Evolutionary conservation across 2,113 vertebrate genomes (phyloP).

Genomic region (Mormyrus lacerda): DNA sequence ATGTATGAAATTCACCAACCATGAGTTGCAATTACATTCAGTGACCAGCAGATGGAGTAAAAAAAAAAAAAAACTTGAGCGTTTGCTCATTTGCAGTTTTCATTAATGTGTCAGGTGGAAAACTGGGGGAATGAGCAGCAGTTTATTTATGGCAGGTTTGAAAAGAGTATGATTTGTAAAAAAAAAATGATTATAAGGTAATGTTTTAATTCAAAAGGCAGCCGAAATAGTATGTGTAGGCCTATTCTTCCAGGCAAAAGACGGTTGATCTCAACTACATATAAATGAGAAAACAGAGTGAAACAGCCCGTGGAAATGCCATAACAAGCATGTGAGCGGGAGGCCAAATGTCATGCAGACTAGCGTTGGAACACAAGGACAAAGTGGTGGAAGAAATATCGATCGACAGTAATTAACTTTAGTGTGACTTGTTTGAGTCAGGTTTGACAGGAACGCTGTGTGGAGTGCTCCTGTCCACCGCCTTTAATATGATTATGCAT

Average conservation of each 20-base stretch:
- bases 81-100: background rate
- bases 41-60: background rate
- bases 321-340: background rate
- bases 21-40: background rate
- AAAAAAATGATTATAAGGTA: background rate
- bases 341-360: background rate
- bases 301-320: background rate
- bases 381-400: background rate
- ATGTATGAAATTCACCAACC: background rate
- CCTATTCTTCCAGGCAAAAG: background rate
- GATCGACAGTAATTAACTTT: background rate
- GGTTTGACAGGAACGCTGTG: conserved; percentile 33
- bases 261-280: background rate
- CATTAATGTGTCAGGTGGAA: background rate
- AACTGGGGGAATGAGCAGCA: background rate
- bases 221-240: background rate
- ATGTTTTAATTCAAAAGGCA: background rate
- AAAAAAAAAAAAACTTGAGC: background rate
- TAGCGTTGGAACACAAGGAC: background rate
- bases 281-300: background rate
- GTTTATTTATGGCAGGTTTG: background rate
- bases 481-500: conserved; percentile 47
- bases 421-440: conserved; percentile 21
- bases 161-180: background rate
- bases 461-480: conserved; percentile 32